A percentile compares a stretch with the other conserved stretches of the same genome.
These are phyloP conservation scores for Maniola hyperantus DNA, from an alignment of 2,888 invertebrate genomes.

Conservation along the genomic window DNA sequence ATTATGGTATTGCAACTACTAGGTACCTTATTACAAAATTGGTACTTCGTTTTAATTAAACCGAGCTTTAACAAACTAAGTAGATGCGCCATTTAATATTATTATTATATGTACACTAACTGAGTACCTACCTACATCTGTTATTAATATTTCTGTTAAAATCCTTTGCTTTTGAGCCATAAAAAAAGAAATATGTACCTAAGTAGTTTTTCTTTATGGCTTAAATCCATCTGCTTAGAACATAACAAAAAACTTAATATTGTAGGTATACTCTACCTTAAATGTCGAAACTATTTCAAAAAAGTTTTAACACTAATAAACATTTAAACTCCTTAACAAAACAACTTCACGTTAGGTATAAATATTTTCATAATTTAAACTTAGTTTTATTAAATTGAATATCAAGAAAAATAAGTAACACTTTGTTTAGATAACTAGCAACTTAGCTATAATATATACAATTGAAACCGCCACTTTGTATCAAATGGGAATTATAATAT, in stretches of 20 bases:
- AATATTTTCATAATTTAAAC: background rate
- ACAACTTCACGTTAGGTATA: background rate
- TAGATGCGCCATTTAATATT: too few species aligned
- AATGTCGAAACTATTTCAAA: background rate
- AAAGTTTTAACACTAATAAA: background rate
- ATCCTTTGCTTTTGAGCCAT: too few species aligned
- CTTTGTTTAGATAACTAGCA: conserved; percentile 57
- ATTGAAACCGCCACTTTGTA: conserved; percentile 30
- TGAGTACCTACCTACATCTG: too few species aligned
- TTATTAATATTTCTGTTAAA: too few species aligned
- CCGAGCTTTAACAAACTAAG: too few species aligned
- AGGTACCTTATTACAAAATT: too few species aligned
- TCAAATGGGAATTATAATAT: conserved; percentile 19
- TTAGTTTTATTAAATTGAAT: conserved; percentile 25
- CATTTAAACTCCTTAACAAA: background rate
- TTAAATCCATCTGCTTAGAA: too few species aligned
- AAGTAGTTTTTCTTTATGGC: too few species aligned
- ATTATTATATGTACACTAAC: too few species aligned
- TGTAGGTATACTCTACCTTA: background rate
- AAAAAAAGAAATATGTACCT: too few species aligned
- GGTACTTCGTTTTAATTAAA: too few species aligned
- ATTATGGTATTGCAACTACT: too few species aligned
- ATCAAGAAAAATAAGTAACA: conserved; percentile 22
- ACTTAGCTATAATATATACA: conserved; percentile 55
- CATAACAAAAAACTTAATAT: background rate